Conservation (phyloP, 2,888 invertebrate genomes). For the Neoascia interrupta region DNA sequence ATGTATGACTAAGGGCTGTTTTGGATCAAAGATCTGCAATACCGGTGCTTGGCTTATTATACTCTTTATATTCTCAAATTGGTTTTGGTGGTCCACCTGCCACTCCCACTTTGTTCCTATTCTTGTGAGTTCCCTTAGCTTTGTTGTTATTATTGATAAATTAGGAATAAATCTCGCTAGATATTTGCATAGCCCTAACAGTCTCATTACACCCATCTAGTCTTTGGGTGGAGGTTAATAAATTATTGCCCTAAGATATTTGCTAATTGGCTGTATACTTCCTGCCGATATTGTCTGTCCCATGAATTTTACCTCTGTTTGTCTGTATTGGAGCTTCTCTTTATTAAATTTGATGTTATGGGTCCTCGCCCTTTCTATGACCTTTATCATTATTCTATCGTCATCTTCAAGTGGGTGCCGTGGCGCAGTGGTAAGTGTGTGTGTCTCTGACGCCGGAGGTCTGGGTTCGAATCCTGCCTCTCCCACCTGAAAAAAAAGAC, state of each 20-base stretch:
- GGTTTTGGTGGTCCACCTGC: constrained; percentile 47
- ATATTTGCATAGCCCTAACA: constrained; percentile 67
- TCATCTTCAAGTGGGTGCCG: too few species aligned
- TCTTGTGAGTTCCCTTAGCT: constrained; percentile 50
- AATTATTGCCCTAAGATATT: constrained; percentile 52
- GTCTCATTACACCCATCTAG: constrained; percentile 43
- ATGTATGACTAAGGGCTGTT: constrained; percentile 1
- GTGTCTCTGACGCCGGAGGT: too few species aligned
- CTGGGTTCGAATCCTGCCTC: too few species aligned
- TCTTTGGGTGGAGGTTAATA: constrained; percentile 34
- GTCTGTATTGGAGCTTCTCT: constrained; percentile 69
- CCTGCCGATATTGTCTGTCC: constrained; percentile 49
- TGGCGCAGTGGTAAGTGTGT: too few species aligned
- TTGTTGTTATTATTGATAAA: constrained; percentile 42
- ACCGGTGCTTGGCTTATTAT: constrained; percentile 19
- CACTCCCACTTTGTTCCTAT: constrained; percentile 55
- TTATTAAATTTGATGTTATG: constrained; percentile 30
- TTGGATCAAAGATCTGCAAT: constrained; percentile 18
- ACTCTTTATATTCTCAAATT: constrained; percentile 43
- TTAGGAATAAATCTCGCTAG: constrained; percentile 68
- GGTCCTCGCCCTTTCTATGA: constrained; percentile 53
- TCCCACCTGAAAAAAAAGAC: too few species aligned
- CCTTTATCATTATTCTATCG: constrained; percentile 18
- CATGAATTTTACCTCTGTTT: constrained; percentile 35
- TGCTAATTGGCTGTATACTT: constrained; percentile 54